Evolutionary conservation across 2,113 vertebrate species (phyloP).

Genomic region (Ibidorhyncha struthersii): DNA sequence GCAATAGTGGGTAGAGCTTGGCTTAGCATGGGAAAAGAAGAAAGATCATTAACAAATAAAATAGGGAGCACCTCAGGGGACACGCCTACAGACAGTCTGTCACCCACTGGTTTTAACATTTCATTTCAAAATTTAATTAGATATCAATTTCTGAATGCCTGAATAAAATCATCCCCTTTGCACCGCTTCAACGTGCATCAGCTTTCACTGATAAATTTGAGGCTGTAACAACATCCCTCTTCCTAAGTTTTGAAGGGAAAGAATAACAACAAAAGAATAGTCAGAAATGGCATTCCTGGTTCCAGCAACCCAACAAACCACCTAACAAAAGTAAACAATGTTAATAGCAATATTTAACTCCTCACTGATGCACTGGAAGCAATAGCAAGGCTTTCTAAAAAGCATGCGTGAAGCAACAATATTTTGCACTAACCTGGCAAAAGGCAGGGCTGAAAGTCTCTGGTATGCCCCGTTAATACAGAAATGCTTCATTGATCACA

Average conservation of each 20-base stretch:
- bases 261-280: not conserved
- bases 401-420: not conserved
- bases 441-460: not conserved
- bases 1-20: not conserved
- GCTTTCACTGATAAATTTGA: not conserved
- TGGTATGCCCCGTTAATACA: conserved; percentile 5
- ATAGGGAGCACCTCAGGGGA: conserved; percentile 63
- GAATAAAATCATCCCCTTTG: conserved; percentile 45
- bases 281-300: not conserved
- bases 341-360: not conserved
- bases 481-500: not conserved
- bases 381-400: not conserved
- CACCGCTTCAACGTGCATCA: not conserved
- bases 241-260: not conserved
- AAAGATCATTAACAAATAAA: conserved; percentile 52
- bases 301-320: not conserved
- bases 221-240: not conserved
- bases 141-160: conserved; percentile 38
- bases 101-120: conserved; percentile 64
- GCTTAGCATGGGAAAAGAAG: conserved; percentile 21
- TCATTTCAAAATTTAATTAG: conserved; percentile 72
- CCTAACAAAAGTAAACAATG: not conserved
- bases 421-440: not conserved
- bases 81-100: conserved; percentile 73
- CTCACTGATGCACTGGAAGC: not conserved